Evolutionary conservation across 2,888 invertebrate species (phyloP).

Genomic region (Campoplex capitator): DNA sequence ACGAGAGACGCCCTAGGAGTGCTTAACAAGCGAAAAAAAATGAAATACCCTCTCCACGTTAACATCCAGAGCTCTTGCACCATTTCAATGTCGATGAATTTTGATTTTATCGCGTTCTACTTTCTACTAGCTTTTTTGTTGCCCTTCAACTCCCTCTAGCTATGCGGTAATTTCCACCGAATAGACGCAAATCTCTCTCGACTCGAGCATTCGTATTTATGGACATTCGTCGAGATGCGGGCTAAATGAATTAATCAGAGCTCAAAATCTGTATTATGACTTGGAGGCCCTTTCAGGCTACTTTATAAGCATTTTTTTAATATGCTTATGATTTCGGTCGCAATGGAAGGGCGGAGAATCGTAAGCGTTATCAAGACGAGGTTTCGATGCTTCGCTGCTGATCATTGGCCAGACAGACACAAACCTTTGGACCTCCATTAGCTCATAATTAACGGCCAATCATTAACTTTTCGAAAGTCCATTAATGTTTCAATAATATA

Average conservation of each 20-base stretch:
- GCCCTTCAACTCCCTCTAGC: not conserved
- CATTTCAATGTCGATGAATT: slow-evolving; percentile 49
- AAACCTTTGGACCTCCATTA: not conserved
- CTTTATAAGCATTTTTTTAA: not conserved
- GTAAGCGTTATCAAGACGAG: too few species aligned
- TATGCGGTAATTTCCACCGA: not conserved
- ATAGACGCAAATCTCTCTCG: slow-evolving; percentile 1
- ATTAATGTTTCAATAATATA: not conserved
- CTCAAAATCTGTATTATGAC: not conserved
- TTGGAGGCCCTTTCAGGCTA: not conserved
- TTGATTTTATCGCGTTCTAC: slow-evolving; percentile 40
- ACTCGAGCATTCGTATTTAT: slow-evolving; percentile 18
- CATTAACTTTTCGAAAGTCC: not conserved
- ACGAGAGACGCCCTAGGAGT: slow-evolving; percentile 26
- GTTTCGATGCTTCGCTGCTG: not conserved
- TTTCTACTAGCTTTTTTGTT: slow-evolving; percentile 20
- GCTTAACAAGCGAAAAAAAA: slow-evolving; percentile 29
- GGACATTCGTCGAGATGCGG: slow-evolving; percentile 23
- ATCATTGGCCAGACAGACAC: not conserved
- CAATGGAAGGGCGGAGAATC: not conserved
- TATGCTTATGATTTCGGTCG: not conserved
- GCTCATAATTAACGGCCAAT: not conserved
- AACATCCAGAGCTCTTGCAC: not conserved
- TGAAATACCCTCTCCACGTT: not conserved
- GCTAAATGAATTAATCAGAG: slow-evolving; percentile 36